Base-by-base conservation (phyloP, 1,140 invertebrate genomes). In the Polypedilum vanderplanki region DNA sequence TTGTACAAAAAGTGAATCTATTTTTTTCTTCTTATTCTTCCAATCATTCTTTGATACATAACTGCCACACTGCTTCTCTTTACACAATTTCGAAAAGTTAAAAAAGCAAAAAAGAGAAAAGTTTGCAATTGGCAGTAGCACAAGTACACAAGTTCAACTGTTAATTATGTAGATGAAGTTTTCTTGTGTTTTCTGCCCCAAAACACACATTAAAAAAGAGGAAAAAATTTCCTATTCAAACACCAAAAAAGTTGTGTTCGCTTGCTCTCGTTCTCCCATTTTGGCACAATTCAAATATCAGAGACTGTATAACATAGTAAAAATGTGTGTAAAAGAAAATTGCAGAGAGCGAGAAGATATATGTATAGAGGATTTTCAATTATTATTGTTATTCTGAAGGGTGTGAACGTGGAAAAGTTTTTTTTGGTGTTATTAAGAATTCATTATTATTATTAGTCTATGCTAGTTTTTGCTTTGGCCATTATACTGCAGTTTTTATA, bases 101-200 rank as follows among this genome's bases (percentile, higher is more conserved):
- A 12, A 57, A 46, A 46, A 46, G 15, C 9, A 46, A 46, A 57
- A 57, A 15, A 57, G 12, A n/a, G n/a, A 57, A 57, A 57, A 57
- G 12, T 57, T 57, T 57, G 12, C 46, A 57, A 57, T 57, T 57
- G 12, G 12, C 46, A 57, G 46, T 12, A 46, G 41, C 46, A 57
- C 46, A 57, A 57, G n/a, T n/a, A 57, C n/a, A 57, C 46, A 57
- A 57, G 15, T 57, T n/a, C 12, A 15, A 57, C 12, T 57, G 12
- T 57, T 57, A 57, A 57, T 57, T 57, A 15, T 57, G 46, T 57
- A n/a, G 12, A 57, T 57, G n/a, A 57, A 57, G 46, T 57, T 57
- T 57, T n/a, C 24, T 33, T 33, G 24, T 33, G 5, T 33, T n/a
- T 33, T 33, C 24, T 33, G 24, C 24, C 24, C 5, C 24, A 1